These are phyloP conservation scores for Amphiprion clarkii DNA, from an alignment of 2,797 vertebrate species.

Conservation along the genomic window DNA sequence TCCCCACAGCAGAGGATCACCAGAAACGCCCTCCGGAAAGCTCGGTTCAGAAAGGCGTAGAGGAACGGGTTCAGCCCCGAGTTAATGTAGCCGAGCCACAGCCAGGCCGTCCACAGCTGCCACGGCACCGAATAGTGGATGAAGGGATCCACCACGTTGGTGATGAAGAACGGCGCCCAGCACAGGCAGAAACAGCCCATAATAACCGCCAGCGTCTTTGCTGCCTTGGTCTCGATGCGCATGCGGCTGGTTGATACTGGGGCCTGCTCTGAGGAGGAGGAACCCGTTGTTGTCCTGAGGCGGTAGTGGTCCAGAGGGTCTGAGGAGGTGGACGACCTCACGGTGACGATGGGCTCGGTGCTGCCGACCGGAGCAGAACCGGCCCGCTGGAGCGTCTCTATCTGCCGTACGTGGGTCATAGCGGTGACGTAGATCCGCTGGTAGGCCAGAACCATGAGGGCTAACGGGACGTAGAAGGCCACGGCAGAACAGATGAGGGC, in stretches of 20 bases:
- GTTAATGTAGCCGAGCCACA: slow-evolving; percentile 90
- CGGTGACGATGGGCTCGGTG: slow-evolving; percentile 3
- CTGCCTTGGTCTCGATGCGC: slow-evolving; percentile 87
- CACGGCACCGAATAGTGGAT: slow-evolving; percentile 87
- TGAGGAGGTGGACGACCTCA: slow-evolving; percentile 69
- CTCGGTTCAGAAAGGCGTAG: slow-evolving; percentile 88
- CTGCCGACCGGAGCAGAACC: slow-evolving; percentile 79
- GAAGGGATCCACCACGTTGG: slow-evolving; percentile 89
- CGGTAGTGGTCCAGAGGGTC: slow-evolving; percentile 63
- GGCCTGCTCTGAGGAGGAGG: slow-evolving; percentile 56
- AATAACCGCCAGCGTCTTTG: slow-evolving; percentile 87
- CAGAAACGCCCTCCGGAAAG: slow-evolving; percentile 88
- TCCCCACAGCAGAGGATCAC: slow-evolving; percentile 88
- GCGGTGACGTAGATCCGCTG: slow-evolving; percentile 89
- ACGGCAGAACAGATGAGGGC: slow-evolving; percentile 87
- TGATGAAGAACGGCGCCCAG: slow-evolving; percentile 89
- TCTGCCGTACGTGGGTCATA: slow-evolving; percentile 87
- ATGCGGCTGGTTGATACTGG: slow-evolving; percentile 78
- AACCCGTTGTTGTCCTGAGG: slow-evolving; percentile 35
- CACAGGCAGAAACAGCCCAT: slow-evolving; percentile 90
- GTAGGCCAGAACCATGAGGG: slow-evolving; percentile 88
- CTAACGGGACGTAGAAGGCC: slow-evolving; percentile 87
- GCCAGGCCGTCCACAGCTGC: slow-evolving; percentile 89
- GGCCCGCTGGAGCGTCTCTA: slow-evolving; percentile 85
- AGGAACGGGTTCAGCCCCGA: slow-evolving; percentile 89